Conservation (phyloP, 2,113 vertebrate genomes). For the Falco punctatus region DNA sequence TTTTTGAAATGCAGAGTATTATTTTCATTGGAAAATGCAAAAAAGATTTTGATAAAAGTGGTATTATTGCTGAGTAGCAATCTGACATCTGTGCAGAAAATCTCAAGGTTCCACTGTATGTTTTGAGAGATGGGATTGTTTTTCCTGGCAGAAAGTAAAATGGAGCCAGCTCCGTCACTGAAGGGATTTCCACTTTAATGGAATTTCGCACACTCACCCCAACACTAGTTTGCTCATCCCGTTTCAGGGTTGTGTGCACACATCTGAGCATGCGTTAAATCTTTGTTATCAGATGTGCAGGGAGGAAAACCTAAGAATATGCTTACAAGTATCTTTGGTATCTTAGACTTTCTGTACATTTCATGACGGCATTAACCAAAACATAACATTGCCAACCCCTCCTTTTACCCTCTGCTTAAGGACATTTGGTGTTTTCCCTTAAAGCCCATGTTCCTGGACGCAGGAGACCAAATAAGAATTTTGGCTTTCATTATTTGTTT, state of each 20-base stretch:
- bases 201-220: fast-evolving
- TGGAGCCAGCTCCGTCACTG: not conserved
- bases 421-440: not conserved
- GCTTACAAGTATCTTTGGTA: not conserved
- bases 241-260: not conserved
- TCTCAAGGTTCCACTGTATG: not conserved
- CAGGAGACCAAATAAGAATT: not conserved
- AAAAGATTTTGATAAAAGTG: not conserved
- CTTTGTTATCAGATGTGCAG: not conserved
- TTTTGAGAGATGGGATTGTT: not conserved
- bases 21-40: not conserved
- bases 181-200: not conserved
- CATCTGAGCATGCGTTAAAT: not conserved
- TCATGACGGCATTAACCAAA: not conserved
- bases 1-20: not conserved
- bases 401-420: not conserved
- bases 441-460: not conserved
- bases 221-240: not conserved
- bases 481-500: conserved; percentile 28
- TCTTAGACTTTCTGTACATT: not conserved
- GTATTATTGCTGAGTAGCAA: not conserved
- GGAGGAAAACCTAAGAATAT: not conserved
- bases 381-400: not conserved
- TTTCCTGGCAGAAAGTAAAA: not conserved
- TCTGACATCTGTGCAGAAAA: not conserved